These are phyloP conservation scores for Erannis defoliaria DNA, from an alignment of 2,888 invertebrate species.

Conservation along the genomic window DNA sequence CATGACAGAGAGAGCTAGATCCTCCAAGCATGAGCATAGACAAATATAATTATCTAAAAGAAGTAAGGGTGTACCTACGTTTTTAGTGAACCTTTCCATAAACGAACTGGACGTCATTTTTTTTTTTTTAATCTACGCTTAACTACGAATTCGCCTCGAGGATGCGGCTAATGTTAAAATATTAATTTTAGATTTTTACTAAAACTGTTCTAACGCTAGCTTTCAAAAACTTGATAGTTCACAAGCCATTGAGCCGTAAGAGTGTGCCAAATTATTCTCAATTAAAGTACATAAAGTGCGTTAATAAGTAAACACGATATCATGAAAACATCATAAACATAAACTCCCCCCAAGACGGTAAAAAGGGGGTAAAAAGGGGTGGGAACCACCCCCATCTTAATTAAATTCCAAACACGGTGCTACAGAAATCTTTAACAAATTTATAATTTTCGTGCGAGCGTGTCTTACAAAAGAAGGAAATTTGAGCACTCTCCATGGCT, in stretches of 20 bases:
- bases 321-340: conserved; percentile 32
- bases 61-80: too few relatives aligned
- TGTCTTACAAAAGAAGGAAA: conserved; percentile 79
- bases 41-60: too few relatives aligned
- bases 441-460: conserved; percentile 77
- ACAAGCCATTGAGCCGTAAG: conserved; percentile 19
- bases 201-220: neutral
- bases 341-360: conserved; percentile 28
- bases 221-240: neutral
- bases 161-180: too few relatives aligned
- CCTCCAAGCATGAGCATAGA: too few relatives aligned
- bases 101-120: too few relatives aligned
- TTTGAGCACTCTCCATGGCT: conserved; percentile 64
- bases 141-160: too few relatives aligned
- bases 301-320: conserved; percentile 31
- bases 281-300: conserved; percentile 31
- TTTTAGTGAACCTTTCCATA: too few relatives aligned
- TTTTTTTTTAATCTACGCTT: too few relatives aligned
- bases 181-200: neutral
- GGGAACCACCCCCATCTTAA: conserved; percentile 51
- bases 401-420: conserved; percentile 59
- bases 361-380: conserved; percentile 24
- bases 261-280: conserved; percentile 14
- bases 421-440: conserved; percentile 75
- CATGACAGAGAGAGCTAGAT: too few relatives aligned